Percentiles rank a stretch among this genome's conserved stretches.
phyloP scores from a whole-genome alignment of 30 jellyfish, hydroid and myxozoan genomes.

The Haliclystus octoradiatus region DNA sequence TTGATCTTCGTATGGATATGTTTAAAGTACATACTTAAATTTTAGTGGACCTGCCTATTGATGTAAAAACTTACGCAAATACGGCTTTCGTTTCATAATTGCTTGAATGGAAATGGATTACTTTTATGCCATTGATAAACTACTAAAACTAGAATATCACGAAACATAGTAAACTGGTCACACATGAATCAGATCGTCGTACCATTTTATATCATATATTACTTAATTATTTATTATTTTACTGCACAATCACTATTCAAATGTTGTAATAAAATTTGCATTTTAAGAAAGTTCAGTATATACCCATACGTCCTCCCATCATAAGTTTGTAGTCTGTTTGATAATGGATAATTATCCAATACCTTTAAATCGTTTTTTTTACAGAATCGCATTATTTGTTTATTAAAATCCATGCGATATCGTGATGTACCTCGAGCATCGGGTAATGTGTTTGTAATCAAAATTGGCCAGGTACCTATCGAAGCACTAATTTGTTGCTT shows the following conservation, averaged over 20 bases:
- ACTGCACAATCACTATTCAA: neutral
- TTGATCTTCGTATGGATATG: too few relatives aligned
- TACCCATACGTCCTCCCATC: neutral
- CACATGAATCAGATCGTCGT: neutral
- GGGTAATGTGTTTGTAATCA: neutral
- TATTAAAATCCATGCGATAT: neutral
- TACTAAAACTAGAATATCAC: too few relatives aligned
- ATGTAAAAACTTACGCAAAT: too few relatives aligned
- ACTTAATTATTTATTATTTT: neutral
- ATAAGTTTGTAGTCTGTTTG: neutral
- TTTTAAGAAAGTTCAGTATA: neutral
- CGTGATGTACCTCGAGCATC: neutral
- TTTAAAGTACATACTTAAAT: too few relatives aligned
- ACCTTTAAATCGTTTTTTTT: neutral
- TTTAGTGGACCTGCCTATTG: too few relatives aligned
- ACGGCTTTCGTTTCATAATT: too few relatives aligned
- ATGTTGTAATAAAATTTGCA: neutral
- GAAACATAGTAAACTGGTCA: too few relatives aligned
- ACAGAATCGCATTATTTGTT: neutral
- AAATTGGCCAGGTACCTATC: neutral
- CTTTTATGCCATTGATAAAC: too few relatives aligned
- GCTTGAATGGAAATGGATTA: too few relatives aligned
- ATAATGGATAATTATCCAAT: neutral
- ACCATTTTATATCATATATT: neutral
- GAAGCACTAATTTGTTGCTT: neutral